These are phyloP conservation scores for Microcebus ravelobensis DNA, from an alignment of 2,113 vertebrate species.

Conservation along the genomic window DNA sequence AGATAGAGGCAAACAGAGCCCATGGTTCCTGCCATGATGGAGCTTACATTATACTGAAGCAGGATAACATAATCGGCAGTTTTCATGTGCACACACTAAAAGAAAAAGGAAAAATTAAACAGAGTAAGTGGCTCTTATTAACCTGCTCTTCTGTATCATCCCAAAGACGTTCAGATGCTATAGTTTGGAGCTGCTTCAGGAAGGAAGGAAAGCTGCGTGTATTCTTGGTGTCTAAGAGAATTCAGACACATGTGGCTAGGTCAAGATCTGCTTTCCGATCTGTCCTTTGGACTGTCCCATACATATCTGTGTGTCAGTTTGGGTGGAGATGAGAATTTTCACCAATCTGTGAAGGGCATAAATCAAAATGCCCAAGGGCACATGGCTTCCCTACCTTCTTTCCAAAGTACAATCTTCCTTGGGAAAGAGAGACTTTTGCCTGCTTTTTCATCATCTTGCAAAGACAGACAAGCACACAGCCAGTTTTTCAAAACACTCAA, in stretches of 20 bases:
- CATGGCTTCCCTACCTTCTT: not conserved
- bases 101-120: not conserved
- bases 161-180: not conserved
- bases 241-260: not conserved
- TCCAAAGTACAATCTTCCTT: not conserved
- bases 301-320: not conserved
- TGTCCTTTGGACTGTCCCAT: not conserved
- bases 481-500: not conserved
- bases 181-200: not conserved
- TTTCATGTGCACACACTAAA: not conserved
- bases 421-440: not conserved
- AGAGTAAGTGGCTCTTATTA: not conserved
- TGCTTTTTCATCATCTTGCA: not conserved
- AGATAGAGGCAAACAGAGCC: not conserved
- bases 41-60: not conserved
- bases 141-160: not conserved
- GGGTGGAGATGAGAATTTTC: not conserved
- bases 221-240: not conserved
- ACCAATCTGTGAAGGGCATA: not conserved
- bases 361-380: not conserved
- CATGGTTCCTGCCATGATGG: not conserved
- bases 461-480: not conserved
- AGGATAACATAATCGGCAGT: too few relatives aligned
- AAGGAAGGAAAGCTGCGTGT: not conserved
- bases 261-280: not conserved